Conservation (phyloP, 2,888 invertebrate genomes). For the Aricia artaxerxes region DNA sequence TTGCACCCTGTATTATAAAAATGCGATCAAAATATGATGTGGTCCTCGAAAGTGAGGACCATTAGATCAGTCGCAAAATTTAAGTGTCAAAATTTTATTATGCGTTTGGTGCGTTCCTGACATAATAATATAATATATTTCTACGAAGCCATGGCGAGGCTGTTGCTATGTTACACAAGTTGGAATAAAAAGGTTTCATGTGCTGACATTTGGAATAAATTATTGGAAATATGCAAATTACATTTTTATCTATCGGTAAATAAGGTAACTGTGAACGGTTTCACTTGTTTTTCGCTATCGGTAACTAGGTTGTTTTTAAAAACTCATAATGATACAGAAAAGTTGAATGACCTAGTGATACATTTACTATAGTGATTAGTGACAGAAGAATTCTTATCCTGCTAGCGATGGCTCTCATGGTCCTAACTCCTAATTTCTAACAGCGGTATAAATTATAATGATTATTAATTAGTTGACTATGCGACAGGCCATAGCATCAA, state of each 20-base stretch:
- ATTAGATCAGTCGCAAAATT: no score
- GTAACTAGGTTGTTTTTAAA: not conserved
- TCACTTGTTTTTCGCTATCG: not conserved
- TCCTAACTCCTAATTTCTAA: not conserved
- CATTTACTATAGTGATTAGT: not conserved
- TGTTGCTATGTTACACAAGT: constrained; percentile 3
- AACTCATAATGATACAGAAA: not conserved
- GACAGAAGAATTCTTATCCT: not conserved
- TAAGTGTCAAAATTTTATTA: no score
- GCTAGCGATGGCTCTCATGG: not conserved
- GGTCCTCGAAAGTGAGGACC: no score
- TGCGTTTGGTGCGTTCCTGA: not conserved
- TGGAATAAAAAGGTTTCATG: not conserved
- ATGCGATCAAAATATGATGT: no score
- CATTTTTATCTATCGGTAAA: constrained; percentile 14
- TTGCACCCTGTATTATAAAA: no score
- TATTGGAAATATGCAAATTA: constrained; percentile 20
- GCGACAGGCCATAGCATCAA: no score
- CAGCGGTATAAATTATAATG: no score
- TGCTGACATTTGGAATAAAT: not conserved
- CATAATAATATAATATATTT: not conserved
- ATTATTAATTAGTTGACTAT: no score
- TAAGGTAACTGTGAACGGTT: constrained; percentile 12
- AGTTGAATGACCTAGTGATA: not conserved
- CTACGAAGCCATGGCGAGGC: not conserved